phyloP scores from a whole-genome alignment of 2,888 invertebrate genomes.

The Chrysotoxum bicinctum region DNA sequence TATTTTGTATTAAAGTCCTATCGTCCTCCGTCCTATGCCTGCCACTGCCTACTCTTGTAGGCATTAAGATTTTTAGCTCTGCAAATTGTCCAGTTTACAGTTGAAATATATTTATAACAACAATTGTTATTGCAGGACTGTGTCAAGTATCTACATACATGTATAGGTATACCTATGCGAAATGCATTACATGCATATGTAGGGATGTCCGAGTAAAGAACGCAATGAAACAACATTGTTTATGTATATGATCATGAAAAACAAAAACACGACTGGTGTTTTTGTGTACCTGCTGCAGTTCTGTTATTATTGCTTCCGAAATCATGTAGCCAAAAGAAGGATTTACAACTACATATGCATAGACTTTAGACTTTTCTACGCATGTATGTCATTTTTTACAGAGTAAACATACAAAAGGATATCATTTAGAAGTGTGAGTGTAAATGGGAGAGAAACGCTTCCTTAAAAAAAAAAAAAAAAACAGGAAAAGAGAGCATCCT shows the following conservation, averaged over 20 bases:
- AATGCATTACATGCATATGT: background rate
- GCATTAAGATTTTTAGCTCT: constrained; percentile 26
- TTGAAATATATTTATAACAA: constrained; percentile 13
- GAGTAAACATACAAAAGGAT: background rate
- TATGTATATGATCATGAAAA: constrained; percentile 26
- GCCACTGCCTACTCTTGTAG: background rate
- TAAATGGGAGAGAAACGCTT: background rate
- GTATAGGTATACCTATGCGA: background rate
- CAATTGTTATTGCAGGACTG: constrained; percentile 53
- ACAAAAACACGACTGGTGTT: constrained; percentile 10
- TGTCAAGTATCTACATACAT: constrained; percentile 53
- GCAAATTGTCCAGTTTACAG: background rate
- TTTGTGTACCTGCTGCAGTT: constrained; percentile 6
- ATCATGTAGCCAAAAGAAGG: background rate
- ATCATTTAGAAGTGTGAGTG: constrained; percentile 2
- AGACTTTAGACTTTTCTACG: background rate
- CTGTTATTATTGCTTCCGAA: background rate
- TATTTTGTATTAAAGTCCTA: constrained; percentile 3
- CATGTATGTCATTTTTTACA: constrained; percentile 28
- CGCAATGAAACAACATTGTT: constrained; percentile 15
- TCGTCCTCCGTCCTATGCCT: background rate
- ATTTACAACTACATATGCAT: background rate
- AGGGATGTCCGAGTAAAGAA: background rate
- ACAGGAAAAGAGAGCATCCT: background rate
- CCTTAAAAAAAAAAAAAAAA: background rate